phyloP scores from a whole-genome alignment of 2,113 vertebrate genomes.

The Bubo bubo region DNA sequence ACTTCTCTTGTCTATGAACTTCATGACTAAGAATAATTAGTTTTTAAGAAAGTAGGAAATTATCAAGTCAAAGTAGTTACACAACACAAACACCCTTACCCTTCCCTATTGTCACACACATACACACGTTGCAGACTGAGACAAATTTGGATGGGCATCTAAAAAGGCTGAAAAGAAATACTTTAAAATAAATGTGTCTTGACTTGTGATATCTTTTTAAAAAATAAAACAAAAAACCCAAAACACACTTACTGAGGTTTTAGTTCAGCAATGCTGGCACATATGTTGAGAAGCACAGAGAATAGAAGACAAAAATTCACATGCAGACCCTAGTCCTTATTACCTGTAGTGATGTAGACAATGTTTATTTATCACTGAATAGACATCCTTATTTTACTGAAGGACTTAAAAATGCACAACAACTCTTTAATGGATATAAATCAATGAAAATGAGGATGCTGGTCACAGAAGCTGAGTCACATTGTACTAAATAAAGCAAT shows the following conservation, averaged over 20 bases:
- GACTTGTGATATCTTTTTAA: not conserved
- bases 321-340: not conserved
- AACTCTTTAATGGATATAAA: not conserved
- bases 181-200: not conserved
- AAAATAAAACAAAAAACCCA: not conserved
- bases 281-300: not conserved
- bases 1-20: not conserved
- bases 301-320: not conserved
- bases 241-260: not conserved
- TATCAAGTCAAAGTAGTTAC: not conserved
- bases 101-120: not conserved
- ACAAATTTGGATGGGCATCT: not conserved
- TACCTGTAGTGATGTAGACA: not conserved
- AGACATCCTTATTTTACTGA: not conserved
- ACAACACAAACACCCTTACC: not conserved
- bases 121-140: not conserved
- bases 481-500: not conserved
- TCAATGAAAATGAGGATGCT: not conserved
- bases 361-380: not conserved
- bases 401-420: not conserved
- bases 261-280: not conserved
- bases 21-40: not conserved
- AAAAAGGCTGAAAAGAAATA: not conserved
- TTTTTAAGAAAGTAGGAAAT: not conserved
- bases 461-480: not conserved